Conservation (phyloP, 2,888 invertebrate species). For the Schizotus pectinicornis region DNA sequence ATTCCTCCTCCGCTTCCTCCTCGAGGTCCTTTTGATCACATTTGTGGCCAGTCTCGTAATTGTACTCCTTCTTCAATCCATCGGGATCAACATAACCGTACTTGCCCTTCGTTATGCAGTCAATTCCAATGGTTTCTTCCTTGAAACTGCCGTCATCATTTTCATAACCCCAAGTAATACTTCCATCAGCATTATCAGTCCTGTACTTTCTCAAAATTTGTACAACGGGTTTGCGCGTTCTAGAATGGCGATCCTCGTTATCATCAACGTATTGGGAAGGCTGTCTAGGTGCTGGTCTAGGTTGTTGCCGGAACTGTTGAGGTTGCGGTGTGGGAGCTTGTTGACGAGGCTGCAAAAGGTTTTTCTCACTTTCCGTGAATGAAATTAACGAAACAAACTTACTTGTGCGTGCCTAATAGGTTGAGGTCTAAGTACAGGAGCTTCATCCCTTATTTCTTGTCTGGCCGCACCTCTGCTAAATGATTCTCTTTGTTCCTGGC, state of each 20-base stretch:
- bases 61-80: constrained; percentile 80
- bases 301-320: constrained; percentile 61
- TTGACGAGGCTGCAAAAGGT: constrained; percentile 29
- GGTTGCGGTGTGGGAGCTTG: constrained; percentile 50
- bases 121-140: constrained; percentile 80
- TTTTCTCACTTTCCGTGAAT: neutral
- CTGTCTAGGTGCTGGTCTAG: constrained; percentile 47
- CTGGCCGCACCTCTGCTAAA: constrained; percentile 21
- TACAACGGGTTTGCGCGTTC: constrained; percentile 54
- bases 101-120: constrained; percentile 61
- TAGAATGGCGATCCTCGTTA: constrained; percentile 55
- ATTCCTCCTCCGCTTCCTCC: constrained; percentile 32
- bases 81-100: constrained; percentile 88
- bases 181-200: constrained; percentile 81
- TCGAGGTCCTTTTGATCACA: constrained; percentile 64
- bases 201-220: constrained; percentile 66
- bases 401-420: constrained; percentile 38
- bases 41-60: constrained; percentile 80
- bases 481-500: constrained; percentile 21
- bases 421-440: constrained; percentile 34
- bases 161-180: constrained; percentile 88
- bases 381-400: constrained; percentile 5
- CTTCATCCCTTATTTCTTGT: constrained; percentile 45
- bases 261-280: constrained; percentile 47
- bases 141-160: constrained; percentile 88